These are phyloP conservation scores for Dicerorhinus sumatrensis DNA, from an alignment of 2,113 vertebrate species.

Conservation along the genomic window DNA sequence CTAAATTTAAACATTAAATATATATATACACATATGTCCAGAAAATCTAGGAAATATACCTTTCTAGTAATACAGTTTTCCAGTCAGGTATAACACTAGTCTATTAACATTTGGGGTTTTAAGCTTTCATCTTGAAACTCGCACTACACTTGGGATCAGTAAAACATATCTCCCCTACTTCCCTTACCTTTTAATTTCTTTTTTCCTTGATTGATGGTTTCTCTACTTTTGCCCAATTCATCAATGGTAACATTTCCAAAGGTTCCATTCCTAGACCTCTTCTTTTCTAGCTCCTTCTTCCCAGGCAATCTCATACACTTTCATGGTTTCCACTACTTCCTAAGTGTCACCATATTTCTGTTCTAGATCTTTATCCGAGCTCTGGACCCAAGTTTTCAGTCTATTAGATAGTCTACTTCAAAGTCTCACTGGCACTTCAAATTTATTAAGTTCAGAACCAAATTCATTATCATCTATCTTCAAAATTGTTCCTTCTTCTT, in stretches of 20 bases:
- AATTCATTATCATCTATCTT: not conserved
- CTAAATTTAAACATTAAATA: not conserved
- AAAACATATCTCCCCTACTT: not conserved
- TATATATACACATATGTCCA: not conserved
- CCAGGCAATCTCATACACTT: not conserved
- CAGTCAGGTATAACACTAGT: not conserved
- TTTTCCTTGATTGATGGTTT: not conserved
- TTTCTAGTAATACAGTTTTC: not conserved
- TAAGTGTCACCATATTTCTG: not conserved
- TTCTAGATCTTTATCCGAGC: not conserved
- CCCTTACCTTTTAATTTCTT: not conserved
- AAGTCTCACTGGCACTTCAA: not conserved
- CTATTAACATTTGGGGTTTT: not conserved
- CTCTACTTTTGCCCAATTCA: not conserved
- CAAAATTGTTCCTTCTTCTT: not conserved
- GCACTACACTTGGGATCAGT: not conserved
- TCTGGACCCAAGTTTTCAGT: not conserved
- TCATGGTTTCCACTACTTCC: not conserved
- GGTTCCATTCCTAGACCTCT: not conserved
- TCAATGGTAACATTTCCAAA: not conserved
- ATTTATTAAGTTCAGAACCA: slow-evolving; percentile 14
- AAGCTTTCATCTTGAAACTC: not conserved
- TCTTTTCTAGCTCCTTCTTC: not conserved
- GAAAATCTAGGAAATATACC: not conserved
- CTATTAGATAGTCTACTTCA: not conserved